These are phyloP conservation scores for Calidris pugnax DNA, from an alignment of 2,113 vertebrate genomes.

Conservation along the genomic window DNA sequence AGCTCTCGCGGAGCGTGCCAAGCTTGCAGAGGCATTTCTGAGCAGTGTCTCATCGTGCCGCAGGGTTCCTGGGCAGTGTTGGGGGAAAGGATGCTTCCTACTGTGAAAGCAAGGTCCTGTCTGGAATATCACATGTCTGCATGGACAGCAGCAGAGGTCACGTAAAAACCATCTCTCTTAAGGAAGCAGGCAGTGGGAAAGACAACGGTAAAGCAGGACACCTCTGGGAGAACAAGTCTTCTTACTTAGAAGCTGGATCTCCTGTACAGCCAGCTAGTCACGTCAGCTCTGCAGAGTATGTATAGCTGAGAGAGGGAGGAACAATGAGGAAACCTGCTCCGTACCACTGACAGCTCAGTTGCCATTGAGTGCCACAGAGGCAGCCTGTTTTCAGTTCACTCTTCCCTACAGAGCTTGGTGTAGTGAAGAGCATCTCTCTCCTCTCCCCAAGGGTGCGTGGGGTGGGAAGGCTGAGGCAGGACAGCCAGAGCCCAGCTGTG, in stretches of 20 bases:
- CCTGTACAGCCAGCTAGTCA: neutral
- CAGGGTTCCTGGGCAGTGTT: neutral
- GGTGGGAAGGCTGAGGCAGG: neutral
- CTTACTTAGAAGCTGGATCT: neutral
- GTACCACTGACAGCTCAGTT: neutral
- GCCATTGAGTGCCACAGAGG: accelerated
- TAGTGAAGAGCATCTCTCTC: neutral
- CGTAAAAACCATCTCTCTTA: accelerated
- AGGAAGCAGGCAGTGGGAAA: neutral
- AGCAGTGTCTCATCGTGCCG: accelerated
- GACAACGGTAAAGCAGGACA: neutral
- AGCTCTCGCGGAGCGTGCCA: neutral
- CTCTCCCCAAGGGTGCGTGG: accelerated
- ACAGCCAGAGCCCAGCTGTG: neutral
- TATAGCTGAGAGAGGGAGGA: neutral
- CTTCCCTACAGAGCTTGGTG: neutral
- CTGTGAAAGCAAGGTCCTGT: neutral
- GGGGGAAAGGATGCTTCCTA: neutral
- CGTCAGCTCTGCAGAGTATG: neutral
- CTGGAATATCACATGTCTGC: neutral
- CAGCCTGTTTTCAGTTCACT: neutral
- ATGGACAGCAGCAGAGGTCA: neutral
- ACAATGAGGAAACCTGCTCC: accelerated
- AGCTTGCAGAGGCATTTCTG: neutral
- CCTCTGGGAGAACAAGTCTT: neutral